Conservation (phyloP, 2,888 invertebrate genomes). For the Euphydryas editha region DNA sequence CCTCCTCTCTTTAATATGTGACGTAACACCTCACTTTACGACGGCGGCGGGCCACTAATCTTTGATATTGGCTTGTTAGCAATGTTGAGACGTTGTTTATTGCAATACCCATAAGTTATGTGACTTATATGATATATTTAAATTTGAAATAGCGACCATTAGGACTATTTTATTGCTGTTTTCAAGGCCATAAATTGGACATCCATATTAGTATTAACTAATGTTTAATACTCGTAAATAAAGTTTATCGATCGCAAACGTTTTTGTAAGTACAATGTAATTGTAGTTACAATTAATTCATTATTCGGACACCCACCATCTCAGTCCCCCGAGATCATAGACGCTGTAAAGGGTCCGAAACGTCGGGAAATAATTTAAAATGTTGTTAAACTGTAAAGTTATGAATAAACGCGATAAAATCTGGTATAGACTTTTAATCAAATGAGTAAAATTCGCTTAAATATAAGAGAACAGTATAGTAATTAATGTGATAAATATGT, state of each 20-base stretch:
- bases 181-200: neutral
- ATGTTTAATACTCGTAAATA: neutral
- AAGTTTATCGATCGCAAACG: neutral
- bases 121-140: conserved; percentile 45
- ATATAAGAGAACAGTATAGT: too few relatives aligned
- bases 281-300: too few relatives aligned
- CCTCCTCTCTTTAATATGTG: conserved; percentile 59
- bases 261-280: neutral
- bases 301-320: too few relatives aligned
- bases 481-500: too few relatives aligned
- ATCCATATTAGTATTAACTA: neutral
- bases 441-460: too few relatives aligned
- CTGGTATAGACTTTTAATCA: too few relatives aligned
- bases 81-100: conserved; percentile 48
- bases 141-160: conserved; percentile 18
- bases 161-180: neutral
- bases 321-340: too few relatives aligned
- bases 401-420: too few relatives aligned
- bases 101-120: conserved; percentile 40
- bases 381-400: too few relatives aligned
- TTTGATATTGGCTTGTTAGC: conserved; percentile 74
- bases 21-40: conserved; percentile 55
- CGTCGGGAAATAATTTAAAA: too few relatives aligned
- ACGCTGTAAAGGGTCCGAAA: too few relatives aligned
- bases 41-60: conserved; percentile 62